Base-by-base conservation (phyloP, 2,888 invertebrate genomes). In the Acheta domesticus region DNA sequence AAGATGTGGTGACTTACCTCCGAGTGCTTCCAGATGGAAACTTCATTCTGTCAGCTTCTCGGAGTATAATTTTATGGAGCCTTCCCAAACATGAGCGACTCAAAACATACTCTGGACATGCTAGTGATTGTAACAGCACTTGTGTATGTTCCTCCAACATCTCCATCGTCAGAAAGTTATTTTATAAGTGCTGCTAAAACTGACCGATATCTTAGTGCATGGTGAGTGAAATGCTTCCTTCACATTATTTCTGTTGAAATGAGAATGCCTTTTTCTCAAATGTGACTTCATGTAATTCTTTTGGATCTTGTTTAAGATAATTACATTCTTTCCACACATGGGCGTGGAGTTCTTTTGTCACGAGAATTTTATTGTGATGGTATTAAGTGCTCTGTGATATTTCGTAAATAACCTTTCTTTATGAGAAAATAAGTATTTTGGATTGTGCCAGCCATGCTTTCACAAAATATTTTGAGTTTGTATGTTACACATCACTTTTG, bases 41-140 rank as follows among this genome's bases (percentile, higher is more conserved):
- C 62, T 80, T 81, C 19, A 80, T 88, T 77, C 80, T 88, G 80
- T 86, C 87, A 77, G 88, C 87, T 62, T 84, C 86, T 74, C 87
- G 85, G 84, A 86, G 84, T 79, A 91, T 93, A 73, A 90, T 90
- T 84, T 86, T 92, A 85, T 94, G 92, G 91, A 89, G 93, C 84
- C 85, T 91, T 49, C 85, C 88, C 12, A 89, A 87, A 0, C 89
- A 90, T 84, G 88, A 90, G 83, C 83, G 92, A 19, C 84, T 94
- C 74, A 89, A 89, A 85, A 90, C 89, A 2, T 93, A 91, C 84
- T 90, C 89, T 0, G 93, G 93, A 0, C 93, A 93, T 84, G 90
- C 90, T 23, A 89, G 89, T 50, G 89, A 90, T n/a, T 83, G 87
- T 93, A 0, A 87, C 86, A 79, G 85, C 88, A 36, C 86, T 92